Evolutionary conservation across 2,888 invertebrate species (phyloP).

Genomic region (Himalopsyche japonica): DNA sequence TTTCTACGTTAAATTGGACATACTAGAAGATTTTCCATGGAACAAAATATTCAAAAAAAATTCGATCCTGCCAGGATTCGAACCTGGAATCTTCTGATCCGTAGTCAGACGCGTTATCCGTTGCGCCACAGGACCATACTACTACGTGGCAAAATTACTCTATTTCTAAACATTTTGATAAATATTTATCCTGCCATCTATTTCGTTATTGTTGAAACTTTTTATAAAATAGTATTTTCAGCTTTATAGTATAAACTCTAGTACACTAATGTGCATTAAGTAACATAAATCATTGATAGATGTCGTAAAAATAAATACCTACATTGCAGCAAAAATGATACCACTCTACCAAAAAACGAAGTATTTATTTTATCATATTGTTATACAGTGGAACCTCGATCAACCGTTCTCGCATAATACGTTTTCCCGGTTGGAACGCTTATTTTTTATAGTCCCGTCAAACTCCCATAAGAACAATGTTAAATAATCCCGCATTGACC

Average conservation of each 20-base stretch:
- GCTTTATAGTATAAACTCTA: too few relatives aligned
- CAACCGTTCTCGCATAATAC: too few relatives aligned
- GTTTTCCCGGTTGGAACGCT: too few relatives aligned
- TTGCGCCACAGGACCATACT: slow-evolving; percentile 61
- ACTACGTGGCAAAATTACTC: background rate
- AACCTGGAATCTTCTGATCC: slow-evolving; percentile 71
- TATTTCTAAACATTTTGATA: background rate
- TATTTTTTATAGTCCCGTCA: too few relatives aligned
- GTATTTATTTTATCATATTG: too few relatives aligned
- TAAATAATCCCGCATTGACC: too few relatives aligned
- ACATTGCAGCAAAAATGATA: background rate
- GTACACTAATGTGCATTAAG: too few relatives aligned
- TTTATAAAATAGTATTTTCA: background rate
- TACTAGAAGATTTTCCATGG: too few relatives aligned
- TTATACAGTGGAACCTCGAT: too few relatives aligned
- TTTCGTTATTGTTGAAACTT: background rate
- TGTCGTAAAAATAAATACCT: slow-evolving; percentile 46
- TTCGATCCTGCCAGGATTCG: slow-evolving; percentile 63
- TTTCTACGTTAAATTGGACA: too few relatives aligned
- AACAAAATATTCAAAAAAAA: slow-evolving; percentile 5
- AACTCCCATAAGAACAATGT: too few relatives aligned
- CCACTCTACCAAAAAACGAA: too few relatives aligned
- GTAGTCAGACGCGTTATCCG: slow-evolving; percentile 74
- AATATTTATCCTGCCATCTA: background rate
- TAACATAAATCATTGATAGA: background rate